Evolutionary conservation across 2,888 invertebrate species (phyloP).

Genomic region (Elysia crispata): DNA sequence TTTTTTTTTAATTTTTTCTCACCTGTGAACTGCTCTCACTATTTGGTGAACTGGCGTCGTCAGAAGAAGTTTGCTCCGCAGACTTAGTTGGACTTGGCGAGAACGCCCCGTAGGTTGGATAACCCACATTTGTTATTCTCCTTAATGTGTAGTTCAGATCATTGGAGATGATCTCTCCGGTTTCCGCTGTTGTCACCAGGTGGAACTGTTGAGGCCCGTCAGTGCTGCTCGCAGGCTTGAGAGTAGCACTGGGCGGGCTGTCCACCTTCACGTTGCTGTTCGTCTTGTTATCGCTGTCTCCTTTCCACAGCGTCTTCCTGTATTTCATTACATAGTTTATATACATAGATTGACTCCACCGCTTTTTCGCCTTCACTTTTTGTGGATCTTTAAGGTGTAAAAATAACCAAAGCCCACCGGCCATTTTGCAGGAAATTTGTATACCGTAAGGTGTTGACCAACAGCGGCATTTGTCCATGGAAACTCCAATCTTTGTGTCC

Average conservation of each 20-base stretch:
- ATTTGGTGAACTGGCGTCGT: constrained; percentile 47
- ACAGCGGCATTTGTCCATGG: constrained; percentile 53
- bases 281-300: constrained; percentile 30
- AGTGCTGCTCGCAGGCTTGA: neutral
- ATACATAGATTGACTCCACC: constrained; percentile 71
- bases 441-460: constrained; percentile 65
- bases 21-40: constrained; percentile 50
- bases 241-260: no score
- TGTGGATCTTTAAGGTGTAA: constrained; percentile 66
- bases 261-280: neutral
- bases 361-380: constrained; percentile 66
- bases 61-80: constrained; percentile 49
- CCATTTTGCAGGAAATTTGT: constrained; percentile 61
- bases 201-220: neutral
- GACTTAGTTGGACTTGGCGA: neutral
- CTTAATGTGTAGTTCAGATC: constrained; percentile 22
- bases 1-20: no score
- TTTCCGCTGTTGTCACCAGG: neutral
- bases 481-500: constrained; percentile 55
- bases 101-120: constrained; percentile 43
- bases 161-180: neutral
- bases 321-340: constrained; percentile 62
- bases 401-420: constrained; percentile 63
- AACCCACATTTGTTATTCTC: constrained; percentile 38
- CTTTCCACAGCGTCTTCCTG: constrained; percentile 49